These are phyloP conservation scores for Geotria australis DNA, from an alignment of 2,797 vertebrate species.

Conservation along the genomic window DNA sequence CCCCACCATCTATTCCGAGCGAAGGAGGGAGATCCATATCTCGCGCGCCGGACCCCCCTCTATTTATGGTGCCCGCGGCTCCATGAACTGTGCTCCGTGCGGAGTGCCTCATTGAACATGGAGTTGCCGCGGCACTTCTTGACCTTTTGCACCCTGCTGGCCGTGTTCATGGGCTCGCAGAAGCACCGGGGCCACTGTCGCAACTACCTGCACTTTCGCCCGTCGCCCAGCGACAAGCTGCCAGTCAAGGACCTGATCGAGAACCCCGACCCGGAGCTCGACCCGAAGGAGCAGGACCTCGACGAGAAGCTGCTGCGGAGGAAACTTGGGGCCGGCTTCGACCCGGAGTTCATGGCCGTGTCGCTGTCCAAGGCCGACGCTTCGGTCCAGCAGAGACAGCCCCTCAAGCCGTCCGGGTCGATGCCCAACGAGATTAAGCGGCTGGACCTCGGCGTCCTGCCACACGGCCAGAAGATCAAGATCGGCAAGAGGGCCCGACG, in stretches of 20 bases:
- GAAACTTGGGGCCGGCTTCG: slow-evolving; percentile 52
- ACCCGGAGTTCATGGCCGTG: slow-evolving; percentile 54
- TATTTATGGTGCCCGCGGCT: too few species aligned
- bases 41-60: too few species aligned
- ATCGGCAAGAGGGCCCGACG: slow-evolving; percentile 53
- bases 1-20: too few species aligned
- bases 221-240: slow-evolving; percentile 46
- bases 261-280: slow-evolving; percentile 54
- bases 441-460: slow-evolving; percentile 28
- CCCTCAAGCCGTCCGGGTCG: slow-evolving; percentile 16
- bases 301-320: slow-evolving; percentile 44
- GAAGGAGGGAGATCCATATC: too few species aligned
- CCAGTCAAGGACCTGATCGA: slow-evolving; percentile 43
- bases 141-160: background rate
- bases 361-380: slow-evolving; percentile 23
- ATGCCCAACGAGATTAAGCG: slow-evolving; percentile 41
- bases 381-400: slow-evolving; percentile 11
- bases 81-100: too few species aligned
- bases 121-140: background rate
- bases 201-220: slow-evolving; percentile 38
- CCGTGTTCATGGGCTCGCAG: background rate
- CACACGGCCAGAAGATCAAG: slow-evolving; percentile 31
- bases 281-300: slow-evolving; percentile 60
- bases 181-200: slow-evolving; percentile 21
- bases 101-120: background rate